Evolutionary conservation across 1,140 invertebrate genomes (phyloP).

Genomic region (Drosophila rhopaloa): DNA sequence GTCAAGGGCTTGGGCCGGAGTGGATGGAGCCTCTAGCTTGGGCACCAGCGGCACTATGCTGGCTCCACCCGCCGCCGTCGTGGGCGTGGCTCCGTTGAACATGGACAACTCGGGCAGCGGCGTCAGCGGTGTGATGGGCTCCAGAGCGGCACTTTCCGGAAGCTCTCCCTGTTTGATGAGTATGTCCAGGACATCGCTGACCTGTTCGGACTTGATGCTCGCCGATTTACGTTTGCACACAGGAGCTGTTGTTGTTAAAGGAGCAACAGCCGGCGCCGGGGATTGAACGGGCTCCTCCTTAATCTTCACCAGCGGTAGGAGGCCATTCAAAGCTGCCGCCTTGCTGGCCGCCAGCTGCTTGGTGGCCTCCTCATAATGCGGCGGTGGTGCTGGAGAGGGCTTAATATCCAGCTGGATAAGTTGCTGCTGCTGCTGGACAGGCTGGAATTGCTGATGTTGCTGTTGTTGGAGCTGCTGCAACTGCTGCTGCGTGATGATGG

Average conservation of each 20-base stretch:
- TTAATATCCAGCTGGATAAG: conserved; percentile 85
- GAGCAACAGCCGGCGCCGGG: conserved; percentile 17
- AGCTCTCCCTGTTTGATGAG: conserved; percentile 96
- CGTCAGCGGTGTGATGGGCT: conserved; percentile 88
- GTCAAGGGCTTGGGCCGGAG: conserved; percentile 56
- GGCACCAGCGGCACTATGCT: conserved; percentile 67
- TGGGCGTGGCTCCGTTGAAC: conserved; percentile 43
- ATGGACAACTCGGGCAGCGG: conserved; percentile 65
- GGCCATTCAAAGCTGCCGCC: conserved; percentile 61
- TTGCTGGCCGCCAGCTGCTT: conserved; percentile 86
- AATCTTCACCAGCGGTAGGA: conserved; percentile 70
- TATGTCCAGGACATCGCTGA: conserved; percentile 98
- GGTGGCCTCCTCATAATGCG: conserved; percentile 90
- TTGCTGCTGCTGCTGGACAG: conserved; percentile 63
- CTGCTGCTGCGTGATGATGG: conserved; percentile 72
- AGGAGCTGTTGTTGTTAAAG: conserved; percentile 9
- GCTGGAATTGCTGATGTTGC: conserved; percentile 51
- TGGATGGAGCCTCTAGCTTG: conserved; percentile 60
- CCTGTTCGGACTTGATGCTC: conserved; percentile 92
- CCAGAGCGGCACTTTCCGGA: conserved; percentile 93
- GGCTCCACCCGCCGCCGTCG: conserved; percentile 61
- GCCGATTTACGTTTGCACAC: conserved; percentile 82
- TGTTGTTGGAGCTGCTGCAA: conserved; percentile 69
- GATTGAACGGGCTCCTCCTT: conserved; percentile 70
- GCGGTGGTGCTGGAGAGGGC: conserved; percentile 84